phyloP scores from a whole-genome alignment of 2,888 invertebrate genomes.

The Cephalotes varians region DNA sequence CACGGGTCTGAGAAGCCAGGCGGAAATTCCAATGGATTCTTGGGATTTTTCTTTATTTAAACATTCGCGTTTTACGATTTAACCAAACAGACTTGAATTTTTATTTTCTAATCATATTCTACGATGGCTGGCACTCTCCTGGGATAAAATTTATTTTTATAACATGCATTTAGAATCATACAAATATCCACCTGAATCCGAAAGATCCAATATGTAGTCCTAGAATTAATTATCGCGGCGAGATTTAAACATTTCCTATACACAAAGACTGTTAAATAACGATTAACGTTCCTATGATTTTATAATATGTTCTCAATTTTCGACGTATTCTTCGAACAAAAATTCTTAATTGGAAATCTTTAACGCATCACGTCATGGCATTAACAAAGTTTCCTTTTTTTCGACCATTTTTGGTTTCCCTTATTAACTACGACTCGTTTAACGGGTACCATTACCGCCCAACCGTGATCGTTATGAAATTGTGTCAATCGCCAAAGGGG shows the following conservation, averaged over 20 bases:
- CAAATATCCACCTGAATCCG: neutral
- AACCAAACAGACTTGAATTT: neutral
- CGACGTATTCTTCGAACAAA: neutral
- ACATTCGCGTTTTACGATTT: neutral
- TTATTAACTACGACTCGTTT: conserved; percentile 31
- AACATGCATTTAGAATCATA: neutral
- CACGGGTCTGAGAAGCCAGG: neutral
- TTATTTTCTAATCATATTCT: neutral
- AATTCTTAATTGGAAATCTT: neutral
- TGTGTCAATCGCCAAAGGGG: conserved; percentile 41
- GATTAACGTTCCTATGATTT: neutral
- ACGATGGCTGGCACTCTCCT: neutral
- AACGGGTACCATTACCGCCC: conserved; percentile 28
- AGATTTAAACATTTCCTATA: neutral
- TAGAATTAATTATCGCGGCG: neutral
- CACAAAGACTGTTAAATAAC: neutral
- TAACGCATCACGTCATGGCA: neutral
- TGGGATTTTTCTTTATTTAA: neutral
- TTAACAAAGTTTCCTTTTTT: neutral
- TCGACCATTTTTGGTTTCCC: neutral
- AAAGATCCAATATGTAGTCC: neutral
- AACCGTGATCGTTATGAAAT: conserved; percentile 35
- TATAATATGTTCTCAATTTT: neutral
- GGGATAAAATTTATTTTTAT: neutral
- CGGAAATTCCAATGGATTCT: neutral